phyloP scores from a whole-genome alignment of 2,888 invertebrate species.

The Campopleginae sp. region DNA sequence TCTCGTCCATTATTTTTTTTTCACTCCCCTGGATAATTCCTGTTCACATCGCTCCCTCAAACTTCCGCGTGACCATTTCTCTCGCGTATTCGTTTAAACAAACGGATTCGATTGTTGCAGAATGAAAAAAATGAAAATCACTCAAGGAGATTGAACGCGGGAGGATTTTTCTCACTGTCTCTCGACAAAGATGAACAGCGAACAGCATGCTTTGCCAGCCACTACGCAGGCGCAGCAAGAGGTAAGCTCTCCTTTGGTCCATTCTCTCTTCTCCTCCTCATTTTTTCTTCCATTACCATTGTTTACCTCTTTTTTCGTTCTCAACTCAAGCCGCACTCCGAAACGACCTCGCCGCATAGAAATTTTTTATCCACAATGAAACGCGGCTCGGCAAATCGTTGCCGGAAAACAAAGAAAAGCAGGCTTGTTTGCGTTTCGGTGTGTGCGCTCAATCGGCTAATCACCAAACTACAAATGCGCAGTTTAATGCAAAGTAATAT shows the following conservation, averaged over 20 bases:
- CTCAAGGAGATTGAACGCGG: conserved; percentile 74
- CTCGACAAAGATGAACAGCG: conserved; percentile 83
- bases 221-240: conserved; percentile 84
- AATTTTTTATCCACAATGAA: not conserved
- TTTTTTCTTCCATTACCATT: conserved; percentile 3
- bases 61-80: not conserved
- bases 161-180: conserved; percentile 69
- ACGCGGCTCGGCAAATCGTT: not conserved
- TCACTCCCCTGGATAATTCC: not conserved
- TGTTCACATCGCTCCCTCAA: not conserved
- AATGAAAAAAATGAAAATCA: conserved; percentile 77
- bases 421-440: not conserved
- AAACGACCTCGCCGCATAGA: not conserved
- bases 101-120: conserved; percentile 72
- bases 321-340: not conserved
- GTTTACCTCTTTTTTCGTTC: conserved; percentile 54
- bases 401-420: not conserved
- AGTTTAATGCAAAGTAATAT: conserved; percentile 22
- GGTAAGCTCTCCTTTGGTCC: conserved; percentile 74
- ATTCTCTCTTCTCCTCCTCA: conserved; percentile 2
- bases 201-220: conserved; percentile 84
- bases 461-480: conserved; percentile 80
- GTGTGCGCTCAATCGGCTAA: conserved; percentile 67
- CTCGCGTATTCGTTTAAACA: not conserved
- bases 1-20: not conserved